Evolutionary conservation across 2,113 vertebrate genomes (phyloP).

Genomic region (Tonatia bakeri): DNA sequence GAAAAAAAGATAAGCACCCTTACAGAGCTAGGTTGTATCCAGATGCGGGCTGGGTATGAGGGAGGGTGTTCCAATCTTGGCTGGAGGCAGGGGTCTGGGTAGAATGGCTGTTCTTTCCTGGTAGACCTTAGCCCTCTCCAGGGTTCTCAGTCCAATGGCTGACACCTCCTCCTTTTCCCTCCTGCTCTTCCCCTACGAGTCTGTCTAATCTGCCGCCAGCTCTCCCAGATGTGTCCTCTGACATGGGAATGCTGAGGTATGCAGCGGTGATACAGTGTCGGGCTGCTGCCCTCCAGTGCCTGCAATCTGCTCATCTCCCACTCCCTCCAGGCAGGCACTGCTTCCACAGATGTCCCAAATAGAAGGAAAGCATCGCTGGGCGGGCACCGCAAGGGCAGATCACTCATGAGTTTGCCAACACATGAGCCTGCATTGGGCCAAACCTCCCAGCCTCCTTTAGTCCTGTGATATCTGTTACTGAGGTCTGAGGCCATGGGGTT

Average conservation of each 20-base stretch:
- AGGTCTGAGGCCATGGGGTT: not conserved
- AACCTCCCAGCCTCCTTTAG: not conserved
- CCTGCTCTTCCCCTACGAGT: not conserved
- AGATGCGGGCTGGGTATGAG: accelerated
- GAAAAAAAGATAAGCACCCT: not conserved
- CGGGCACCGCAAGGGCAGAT: not conserved
- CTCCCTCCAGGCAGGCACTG: not conserved
- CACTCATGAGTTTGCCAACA: not conserved
- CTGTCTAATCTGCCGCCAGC: not conserved
- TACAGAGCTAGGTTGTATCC: not conserved
- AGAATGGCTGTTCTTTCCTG: not conserved
- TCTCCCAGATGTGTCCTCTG: not conserved
- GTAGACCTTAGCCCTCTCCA: not conserved
- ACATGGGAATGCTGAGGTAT: not conserved
- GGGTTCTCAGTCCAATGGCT: not conserved
- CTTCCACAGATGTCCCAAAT: not conserved
- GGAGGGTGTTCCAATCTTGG: not conserved
- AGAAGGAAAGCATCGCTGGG: not conserved
- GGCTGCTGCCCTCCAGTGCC: not conserved
- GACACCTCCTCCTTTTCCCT: not conserved
- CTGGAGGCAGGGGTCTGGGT: not conserved
- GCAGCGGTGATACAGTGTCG: not conserved
- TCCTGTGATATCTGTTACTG: not conserved
- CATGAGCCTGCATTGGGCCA: not conserved
- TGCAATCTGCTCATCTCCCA: not conserved